Base-by-base conservation (phyloP, 2,797 vertebrate genomes). In the Smutsia temminckii region DNA sequence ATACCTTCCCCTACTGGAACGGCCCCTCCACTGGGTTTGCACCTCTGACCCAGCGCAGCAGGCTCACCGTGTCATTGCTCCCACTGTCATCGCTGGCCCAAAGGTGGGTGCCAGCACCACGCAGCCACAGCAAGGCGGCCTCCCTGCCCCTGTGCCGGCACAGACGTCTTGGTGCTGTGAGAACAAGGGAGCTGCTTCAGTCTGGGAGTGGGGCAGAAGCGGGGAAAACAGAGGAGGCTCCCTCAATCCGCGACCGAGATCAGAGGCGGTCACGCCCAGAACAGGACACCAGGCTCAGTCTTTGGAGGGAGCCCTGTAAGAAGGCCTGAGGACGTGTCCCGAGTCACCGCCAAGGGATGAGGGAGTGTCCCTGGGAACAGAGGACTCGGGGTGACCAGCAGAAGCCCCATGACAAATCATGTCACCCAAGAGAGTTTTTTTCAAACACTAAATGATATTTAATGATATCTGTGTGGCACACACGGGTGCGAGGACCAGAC, bases 1-100 rank as follows among this genome's bases (percentile, higher is more conserved):
- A 3, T 0, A 16, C 46, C 57, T 34, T 7, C 25, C 3, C 14
- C 2, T 1, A 0, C 34, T 20, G 61, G 16, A 2, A 42, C 0
- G 3, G 3, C 40, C 81, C 49, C 88, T 25, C 69, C 2, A 0
- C 16, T 3, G 77, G 61, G 11, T 16, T 25, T 1, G 0, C 12
- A 7, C 25, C 79, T 37, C 64, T 10, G 27, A 37, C 23, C 13
- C 0, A 4, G 42, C 46, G 20, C 13, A 20, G 42, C 0, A 9
- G 75, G 53, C 61, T 27, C 4, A 0, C 25, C 40, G 40, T 32
- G 34, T 25, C 14, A 59, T 0, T 34, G 57, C 68, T 25, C 3
- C 25, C 0, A 8, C 23, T 23, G 46, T 17, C 42, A 1, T 23
- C 49, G 55, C 87, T 27, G 1, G 1, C 46, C 57, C 57, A 23